Conservation (phyloP, 2,797 vertebrate genomes). For the Somateria mollissima region DNA sequence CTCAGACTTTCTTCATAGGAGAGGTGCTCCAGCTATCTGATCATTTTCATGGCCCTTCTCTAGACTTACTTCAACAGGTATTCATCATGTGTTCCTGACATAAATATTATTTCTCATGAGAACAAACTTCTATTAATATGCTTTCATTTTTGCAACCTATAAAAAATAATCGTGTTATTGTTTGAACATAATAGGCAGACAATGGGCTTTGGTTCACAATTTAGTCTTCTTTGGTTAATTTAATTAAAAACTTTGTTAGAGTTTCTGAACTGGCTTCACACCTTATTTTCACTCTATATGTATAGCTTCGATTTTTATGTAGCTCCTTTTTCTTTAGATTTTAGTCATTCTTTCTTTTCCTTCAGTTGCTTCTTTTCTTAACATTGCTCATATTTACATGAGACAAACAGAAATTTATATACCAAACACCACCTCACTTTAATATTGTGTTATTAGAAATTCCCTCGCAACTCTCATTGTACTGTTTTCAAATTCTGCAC, state of each 20-base stretch:
- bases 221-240: neutral
- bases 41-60: too few relatives aligned
- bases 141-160: neutral
- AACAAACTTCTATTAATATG: neutral
- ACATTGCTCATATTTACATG: neutral
- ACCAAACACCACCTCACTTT: neutral
- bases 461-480: neutral
- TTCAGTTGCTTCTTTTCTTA: neutral
- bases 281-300: neutral
- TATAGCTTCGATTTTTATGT: neutral
- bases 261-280: neutral
- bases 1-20: too few relatives aligned
- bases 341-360: neutral
- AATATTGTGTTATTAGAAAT: neutral
- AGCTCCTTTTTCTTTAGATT: neutral
- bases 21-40: too few relatives aligned
- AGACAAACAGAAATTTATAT: neutral
- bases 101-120: constrained; percentile 36
- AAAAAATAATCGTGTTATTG: neutral
- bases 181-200: neutral
- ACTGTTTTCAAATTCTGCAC: neutral
- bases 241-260: neutral
- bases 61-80: too few relatives aligned
- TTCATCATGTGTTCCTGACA: neutral
- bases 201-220: neutral